Percentiles rank a stretch among this genome's conserved stretches.
Evolutionary conservation across 2,888 invertebrate genomes (phyloP).

Genomic region (Cyaniris semiargus): DNA sequence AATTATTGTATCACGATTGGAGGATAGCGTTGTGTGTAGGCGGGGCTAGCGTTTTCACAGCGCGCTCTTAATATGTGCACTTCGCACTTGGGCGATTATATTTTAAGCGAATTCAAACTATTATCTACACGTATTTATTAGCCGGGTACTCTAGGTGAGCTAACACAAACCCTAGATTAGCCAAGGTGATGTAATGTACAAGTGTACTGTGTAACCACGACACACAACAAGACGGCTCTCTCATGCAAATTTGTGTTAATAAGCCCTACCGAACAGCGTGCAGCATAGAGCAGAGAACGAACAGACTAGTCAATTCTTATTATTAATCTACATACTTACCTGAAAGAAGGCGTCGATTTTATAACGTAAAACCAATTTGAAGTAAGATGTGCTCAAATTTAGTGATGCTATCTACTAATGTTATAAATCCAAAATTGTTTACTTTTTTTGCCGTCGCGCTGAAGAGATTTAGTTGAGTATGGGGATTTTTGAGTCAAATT

Average conservation of each 20-base stretch:
- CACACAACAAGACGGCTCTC: not conserved
- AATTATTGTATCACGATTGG: too few relatives aligned
- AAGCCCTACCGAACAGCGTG: not conserved
- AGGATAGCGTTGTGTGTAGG: too few relatives aligned
- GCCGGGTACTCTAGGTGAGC: not conserved
- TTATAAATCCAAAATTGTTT: too few relatives aligned
- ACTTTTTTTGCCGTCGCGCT: too few relatives aligned
- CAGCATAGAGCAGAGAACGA: not conserved
- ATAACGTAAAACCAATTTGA: not conserved
- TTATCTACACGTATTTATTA: not conserved
- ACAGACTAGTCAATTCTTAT: not conserved
- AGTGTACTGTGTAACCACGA: not conserved
- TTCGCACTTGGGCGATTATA: too few relatives aligned
- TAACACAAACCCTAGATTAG: not conserved
- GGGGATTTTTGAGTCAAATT: too few relatives aligned
- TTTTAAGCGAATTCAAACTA: too few relatives aligned
- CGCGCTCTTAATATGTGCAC: too few relatives aligned
- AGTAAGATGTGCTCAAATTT: too few relatives aligned
- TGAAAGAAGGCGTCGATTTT: not conserved
- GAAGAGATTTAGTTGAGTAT: too few relatives aligned
- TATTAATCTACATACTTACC: not conserved
- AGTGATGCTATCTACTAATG: too few relatives aligned
- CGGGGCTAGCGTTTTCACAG: too few relatives aligned
- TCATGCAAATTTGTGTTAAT: constrained; percentile 25
- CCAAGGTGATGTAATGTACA: not conserved